Base-by-base conservation (phyloP, 1,140 invertebrate genomes). In the roundworm (Caenorhabditis elegans) region DNA sequence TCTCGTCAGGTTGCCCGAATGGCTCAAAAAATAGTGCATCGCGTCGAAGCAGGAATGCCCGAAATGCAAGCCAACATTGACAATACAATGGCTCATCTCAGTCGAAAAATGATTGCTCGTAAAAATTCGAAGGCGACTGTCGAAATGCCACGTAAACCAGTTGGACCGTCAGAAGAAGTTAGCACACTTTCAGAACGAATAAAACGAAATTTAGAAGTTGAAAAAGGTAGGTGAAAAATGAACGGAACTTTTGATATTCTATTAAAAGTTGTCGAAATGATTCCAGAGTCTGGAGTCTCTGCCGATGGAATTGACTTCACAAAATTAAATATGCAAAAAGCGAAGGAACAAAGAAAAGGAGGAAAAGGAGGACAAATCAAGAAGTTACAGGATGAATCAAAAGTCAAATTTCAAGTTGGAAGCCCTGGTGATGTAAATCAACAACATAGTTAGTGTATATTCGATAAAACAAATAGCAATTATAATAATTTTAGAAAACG, bases 321-420 rank as follows among this genome's bases (percentile, higher is more conserved):
- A 3, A n/a, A 43, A 22, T 19, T 70, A 19, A 70, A 70, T 22
- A 26, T 22, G 4, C 60, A 70, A n/a, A 43, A 43, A 6, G 11
- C 36, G 8, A 70, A 70, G 22, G 60, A 70, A 34, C 15, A 22
- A 34, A 24, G 51, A 28, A 70, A 28, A 43, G 60, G 17, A 31
- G 43, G n/a, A n/a, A n/a, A n/a, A n/a, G n/a, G 22, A 70, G 26
- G 34, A 11, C 60, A 70, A n/a, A 22, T 70, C n/a, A 70, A 39
- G 2, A 70, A 22, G 19, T 39, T 70, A n/a, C 60, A 70, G 19
- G 60, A 70, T 22, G 60, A 70, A 13, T 70, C 60, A n/a, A 70
- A 70, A 39, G 60, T 70, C n/a, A 70, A 70, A 43, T 70, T 70
- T 39, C 60, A 39, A 70, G 60, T 70, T 2, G 60, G 60, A 70